A percentile compares a stretch with the other conserved stretches of the same genome.
These are phyloP conservation scores for Exocentrus adspersus DNA, from an alignment of 2,888 invertebrate species.

Conservation along the genomic window DNA sequence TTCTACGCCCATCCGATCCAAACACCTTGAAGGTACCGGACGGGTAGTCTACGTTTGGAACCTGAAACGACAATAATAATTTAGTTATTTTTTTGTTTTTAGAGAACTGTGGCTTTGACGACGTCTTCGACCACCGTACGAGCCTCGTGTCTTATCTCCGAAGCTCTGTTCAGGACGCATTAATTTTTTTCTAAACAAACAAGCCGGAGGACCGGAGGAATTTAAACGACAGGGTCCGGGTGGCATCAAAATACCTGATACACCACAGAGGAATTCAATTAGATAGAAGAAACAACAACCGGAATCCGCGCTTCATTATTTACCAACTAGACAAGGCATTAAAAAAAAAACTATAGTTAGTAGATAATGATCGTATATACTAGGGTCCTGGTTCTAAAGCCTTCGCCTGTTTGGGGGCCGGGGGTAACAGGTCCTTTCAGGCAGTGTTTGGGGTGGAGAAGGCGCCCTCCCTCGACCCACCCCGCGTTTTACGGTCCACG, in stretches of 20 bases:
- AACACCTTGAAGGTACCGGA: slow-evolving; percentile 56
- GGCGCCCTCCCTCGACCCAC: slow-evolving; percentile 49
- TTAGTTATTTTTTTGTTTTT: no score
- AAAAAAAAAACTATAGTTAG: slow-evolving; percentile 2
- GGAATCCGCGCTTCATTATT: no score
- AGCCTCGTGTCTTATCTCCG: slow-evolving; percentile 4
- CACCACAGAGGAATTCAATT: neutral
- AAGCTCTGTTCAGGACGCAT: slow-evolving; percentile 2
- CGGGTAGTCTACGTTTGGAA: slow-evolving; percentile 15
- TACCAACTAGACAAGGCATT: slow-evolving; percentile 7
- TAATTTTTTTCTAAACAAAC: slow-evolving; percentile 10
- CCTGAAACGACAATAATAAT: slow-evolving; percentile 3
- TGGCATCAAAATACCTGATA: neutral
- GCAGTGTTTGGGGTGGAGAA: slow-evolving; percentile 36
- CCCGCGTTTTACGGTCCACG: slow-evolving; percentile 45
- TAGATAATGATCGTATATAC: no score
- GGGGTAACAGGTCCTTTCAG: slow-evolving; percentile 39
- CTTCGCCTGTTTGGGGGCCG: no score
- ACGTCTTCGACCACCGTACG: no score
- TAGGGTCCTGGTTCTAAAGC: no score
- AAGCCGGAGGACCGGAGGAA: neutral
- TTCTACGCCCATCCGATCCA: slow-evolving; percentile 59
- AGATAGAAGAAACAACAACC: no score
- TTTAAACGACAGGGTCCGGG: neutral
- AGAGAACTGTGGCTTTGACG: no score